These are phyloP conservation scores for Pocillopora meandrina DNA, from an alignment of 92 coral and sea anemone species.

Conservation along the genomic window DNA sequence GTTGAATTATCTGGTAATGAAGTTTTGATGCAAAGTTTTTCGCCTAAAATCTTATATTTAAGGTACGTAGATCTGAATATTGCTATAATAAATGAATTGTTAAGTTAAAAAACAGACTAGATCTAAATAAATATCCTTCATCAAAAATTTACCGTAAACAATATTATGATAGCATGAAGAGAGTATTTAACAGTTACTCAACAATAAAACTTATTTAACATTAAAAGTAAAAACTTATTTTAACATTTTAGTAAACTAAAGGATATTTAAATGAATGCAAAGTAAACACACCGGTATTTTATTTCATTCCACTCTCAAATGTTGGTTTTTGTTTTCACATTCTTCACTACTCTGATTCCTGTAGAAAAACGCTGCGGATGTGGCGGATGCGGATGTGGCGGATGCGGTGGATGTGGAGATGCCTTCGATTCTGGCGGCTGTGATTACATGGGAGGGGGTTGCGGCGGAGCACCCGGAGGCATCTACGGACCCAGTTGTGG, in stretches of 20 bases:
- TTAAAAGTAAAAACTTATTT: too few relatives aligned
- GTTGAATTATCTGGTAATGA: neutral
- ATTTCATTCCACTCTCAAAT: neutral
- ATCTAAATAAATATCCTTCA: neutral
- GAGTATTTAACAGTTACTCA: too few relatives aligned
- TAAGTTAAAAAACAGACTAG: neutral
- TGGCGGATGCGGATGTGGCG: constrained; percentile 63
- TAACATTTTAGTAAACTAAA: too few relatives aligned
- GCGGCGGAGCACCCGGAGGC: constrained; percentile 64
- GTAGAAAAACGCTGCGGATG: constrained; percentile 66
- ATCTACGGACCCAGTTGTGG: constrained; percentile 66
- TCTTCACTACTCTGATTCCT: constrained; percentile 17
- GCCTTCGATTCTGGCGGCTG: constrained; percentile 52
- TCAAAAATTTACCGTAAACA: neutral
- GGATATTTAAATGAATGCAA: too few relatives aligned
- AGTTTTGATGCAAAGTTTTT: neutral
- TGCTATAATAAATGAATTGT: neutral
- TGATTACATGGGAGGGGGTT: constrained; percentile 62
- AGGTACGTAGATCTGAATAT: neutral
- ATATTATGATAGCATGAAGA: neutral
- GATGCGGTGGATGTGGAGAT: constrained; percentile 69
- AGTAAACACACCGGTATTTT: neutral
- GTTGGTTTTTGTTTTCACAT: neutral
- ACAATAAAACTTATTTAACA: too few relatives aligned
- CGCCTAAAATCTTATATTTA: neutral